A percentile compares a stretch with the other conserved stretches of the same genome.
phyloP scores from a whole-genome alignment of 2,113 vertebrate genomes.

The Callaeas wilsoni region DNA sequence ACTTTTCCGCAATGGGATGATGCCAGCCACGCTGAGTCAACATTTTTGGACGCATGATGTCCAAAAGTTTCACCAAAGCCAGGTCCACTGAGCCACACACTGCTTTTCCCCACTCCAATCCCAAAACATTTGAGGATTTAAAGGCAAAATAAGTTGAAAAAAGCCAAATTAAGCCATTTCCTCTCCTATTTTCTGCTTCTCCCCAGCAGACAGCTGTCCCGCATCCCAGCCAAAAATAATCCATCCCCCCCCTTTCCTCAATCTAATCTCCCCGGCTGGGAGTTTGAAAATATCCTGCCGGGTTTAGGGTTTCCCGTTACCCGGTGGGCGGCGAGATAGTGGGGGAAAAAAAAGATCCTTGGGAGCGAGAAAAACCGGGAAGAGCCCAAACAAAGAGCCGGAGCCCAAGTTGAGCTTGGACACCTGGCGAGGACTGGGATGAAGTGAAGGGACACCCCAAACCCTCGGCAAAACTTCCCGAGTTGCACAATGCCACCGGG shows the following conservation, averaged over 20 bases:
- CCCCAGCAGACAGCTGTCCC: conserved; percentile 62
- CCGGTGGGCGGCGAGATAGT: background rate
- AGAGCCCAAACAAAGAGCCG: conserved; percentile 59
- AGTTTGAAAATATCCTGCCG: conserved; percentile 74
- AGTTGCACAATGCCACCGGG: background rate
- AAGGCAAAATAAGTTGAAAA: background rate
- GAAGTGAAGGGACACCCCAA: background rate
- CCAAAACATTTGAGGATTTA: background rate
- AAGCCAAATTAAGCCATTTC: background rate
- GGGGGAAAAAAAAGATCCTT: background rate
- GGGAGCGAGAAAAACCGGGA: background rate
- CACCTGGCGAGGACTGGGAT: background rate
- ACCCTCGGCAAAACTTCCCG: background rate
- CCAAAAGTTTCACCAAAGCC: background rate
- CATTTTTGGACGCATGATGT: background rate
- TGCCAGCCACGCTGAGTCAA: background rate
- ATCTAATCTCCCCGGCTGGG: conserved; percentile 72
- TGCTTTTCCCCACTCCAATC: background rate
- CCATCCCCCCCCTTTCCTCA: background rate
- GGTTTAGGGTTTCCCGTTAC: conserved; percentile 74
- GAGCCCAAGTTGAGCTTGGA: background rate
- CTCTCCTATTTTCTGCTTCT: background rate
- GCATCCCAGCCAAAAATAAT: conserved; percentile 78
- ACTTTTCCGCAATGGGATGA: background rate
- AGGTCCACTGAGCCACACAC: background rate